These are phyloP conservation scores for Oncorhynchus tshawytscha DNA, from an alignment of 2,113 vertebrate genomes.

Conservation along the genomic window DNA sequence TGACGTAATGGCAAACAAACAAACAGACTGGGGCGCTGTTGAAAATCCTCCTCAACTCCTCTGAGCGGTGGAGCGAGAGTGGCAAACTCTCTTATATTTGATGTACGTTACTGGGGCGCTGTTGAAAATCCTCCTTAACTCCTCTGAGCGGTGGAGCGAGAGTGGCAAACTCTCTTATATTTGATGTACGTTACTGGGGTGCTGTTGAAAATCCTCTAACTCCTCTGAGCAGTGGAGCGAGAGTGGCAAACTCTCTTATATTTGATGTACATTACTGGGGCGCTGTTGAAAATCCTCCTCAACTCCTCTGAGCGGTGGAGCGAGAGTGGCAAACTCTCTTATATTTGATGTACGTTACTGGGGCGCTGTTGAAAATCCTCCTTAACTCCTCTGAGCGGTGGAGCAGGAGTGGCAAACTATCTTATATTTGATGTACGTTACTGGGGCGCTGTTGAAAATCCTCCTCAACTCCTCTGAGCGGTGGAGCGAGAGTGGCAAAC, in stretches of 20 bases:
- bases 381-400: background rate
- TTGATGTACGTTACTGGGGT: background rate
- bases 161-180: background rate
- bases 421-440: background rate
- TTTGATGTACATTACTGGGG: background rate
- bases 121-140: background rate
- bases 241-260: background rate
- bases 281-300: background rate
- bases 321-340: background rate
- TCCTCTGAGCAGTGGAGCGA: background rate
- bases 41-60: background rate
- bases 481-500: background rate
- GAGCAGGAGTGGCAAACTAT: background rate
- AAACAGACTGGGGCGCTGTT: background rate
- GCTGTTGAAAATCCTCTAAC: background rate
- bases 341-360: background rate
- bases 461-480: background rate
- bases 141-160: background rate
- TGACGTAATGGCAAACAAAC: constrained; percentile 27
- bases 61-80: background rate
- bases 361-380: background rate
- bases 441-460: background rate
- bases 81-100: background rate
- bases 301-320: background rate
- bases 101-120: background rate